A percentile compares a stretch with the other conserved stretches of the same genome.
Evolutionary conservation across 2,113 vertebrate species (phyloP).

Genomic region (Syngnathus floridae): DNA sequence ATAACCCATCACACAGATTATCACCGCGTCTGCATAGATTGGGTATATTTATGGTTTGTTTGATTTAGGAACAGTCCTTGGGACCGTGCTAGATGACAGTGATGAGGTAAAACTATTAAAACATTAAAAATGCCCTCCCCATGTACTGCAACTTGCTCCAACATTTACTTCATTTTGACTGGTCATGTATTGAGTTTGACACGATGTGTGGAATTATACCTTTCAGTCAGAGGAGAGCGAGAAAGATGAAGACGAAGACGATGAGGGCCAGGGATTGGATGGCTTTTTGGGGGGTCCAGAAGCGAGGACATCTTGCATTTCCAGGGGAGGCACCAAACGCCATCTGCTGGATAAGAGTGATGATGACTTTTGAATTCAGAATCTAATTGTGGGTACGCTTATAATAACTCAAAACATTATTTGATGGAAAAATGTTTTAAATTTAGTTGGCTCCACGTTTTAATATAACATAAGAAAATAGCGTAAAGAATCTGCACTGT

Average conservation of each 20-base stretch:
- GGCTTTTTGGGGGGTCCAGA: conserved; percentile 71
- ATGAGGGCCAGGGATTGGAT: conserved; percentile 77
- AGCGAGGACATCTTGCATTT: conserved; percentile 61
- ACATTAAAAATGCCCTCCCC: conserved; percentile 29
- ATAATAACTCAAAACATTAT: background rate
- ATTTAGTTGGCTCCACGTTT: background rate
- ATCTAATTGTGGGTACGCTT: background rate
- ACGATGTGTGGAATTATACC: background rate
- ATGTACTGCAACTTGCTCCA: too few relatives aligned
- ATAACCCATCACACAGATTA: background rate
- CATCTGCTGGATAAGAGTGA: conserved; percentile 85
- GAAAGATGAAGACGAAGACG: conserved; percentile 78
- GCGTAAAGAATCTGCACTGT: too few relatives aligned
- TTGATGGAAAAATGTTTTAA: background rate
- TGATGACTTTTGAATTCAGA: conserved; percentile 80
- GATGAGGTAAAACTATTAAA: conserved; percentile 77
- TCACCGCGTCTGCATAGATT: background rate
- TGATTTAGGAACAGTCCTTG: conserved; percentile 69
- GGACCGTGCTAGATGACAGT: conserved; percentile 85
- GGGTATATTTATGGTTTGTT: background rate
- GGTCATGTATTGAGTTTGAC: background rate
- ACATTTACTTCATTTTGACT: too few relatives aligned
- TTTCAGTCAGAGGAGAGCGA: conserved; percentile 85
- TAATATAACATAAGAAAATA: background rate
- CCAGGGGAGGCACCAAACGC: conserved; percentile 66